A percentile compares a stretch with the other conserved stretches of the same genome.
Evolutionary conservation across 2,797 vertebrate genomes (phyloP).

Genomic region (Fistularia commersonii): DNA sequence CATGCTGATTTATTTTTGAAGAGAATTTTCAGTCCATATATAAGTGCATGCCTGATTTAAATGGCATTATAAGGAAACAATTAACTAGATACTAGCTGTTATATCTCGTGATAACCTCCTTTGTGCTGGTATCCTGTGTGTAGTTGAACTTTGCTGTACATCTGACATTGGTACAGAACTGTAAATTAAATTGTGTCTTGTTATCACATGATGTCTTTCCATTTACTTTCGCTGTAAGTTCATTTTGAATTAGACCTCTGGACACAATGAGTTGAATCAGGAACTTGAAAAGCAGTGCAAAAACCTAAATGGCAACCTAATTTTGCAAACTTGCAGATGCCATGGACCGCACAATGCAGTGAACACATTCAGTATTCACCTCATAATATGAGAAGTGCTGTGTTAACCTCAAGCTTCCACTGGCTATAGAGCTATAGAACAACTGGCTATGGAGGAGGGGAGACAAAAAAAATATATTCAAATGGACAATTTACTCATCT

Average conservation of each 20-base stretch:
- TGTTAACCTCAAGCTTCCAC: constrained; percentile 4
- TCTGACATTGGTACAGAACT: too few species aligned
- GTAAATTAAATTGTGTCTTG: too few species aligned
- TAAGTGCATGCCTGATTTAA: too few species aligned
- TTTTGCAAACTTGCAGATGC: background rate
- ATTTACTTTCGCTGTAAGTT: too few species aligned
- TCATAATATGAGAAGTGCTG: background rate
- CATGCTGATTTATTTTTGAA: constrained; percentile 4
- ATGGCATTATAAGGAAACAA: too few species aligned
- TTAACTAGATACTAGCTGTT: too few species aligned
- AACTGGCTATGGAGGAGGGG: constrained; percentile 16
- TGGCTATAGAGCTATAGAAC: constrained; percentile 12
- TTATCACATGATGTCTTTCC: too few species aligned
- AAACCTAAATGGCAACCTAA: background rate
- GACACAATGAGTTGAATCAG: background rate
- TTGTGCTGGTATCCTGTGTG: too few species aligned
- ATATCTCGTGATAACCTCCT: too few species aligned
- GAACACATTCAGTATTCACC: constrained; percentile 3
- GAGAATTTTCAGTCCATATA: background rate
- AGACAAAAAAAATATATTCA: constrained; percentile 18
- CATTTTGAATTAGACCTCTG: too few species aligned
- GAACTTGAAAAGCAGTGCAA: background rate
- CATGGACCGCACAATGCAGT: background rate
- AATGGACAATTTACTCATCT: constrained; percentile 44
- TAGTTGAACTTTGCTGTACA: too few species aligned